These are phyloP conservation scores for Apamea sordens DNA, from an alignment of 2,888 invertebrate genomes.

Conservation along the genomic window DNA sequence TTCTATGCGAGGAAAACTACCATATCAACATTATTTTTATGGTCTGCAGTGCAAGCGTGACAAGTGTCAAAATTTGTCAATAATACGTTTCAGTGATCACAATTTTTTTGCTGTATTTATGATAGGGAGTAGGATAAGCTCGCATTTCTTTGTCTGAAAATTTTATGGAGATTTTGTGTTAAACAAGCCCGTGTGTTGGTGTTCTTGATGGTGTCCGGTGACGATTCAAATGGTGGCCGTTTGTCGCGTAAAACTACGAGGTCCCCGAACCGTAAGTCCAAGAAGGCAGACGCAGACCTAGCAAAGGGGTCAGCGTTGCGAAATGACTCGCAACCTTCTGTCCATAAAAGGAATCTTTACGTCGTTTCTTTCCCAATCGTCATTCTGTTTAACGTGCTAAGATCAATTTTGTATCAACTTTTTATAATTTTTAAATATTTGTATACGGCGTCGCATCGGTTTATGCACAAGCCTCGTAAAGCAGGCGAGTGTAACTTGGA, in stretches of 20 bases:
- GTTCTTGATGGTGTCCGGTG: slow-evolving; percentile 91
- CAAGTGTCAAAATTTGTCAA: slow-evolving; percentile 76
- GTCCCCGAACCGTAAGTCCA: slow-evolving; percentile 92
- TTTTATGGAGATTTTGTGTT: slow-evolving; percentile 87
- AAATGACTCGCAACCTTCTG: slow-evolving; percentile 92
- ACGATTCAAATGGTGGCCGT: slow-evolving; percentile 91
- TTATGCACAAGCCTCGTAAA: slow-evolving; percentile 92
- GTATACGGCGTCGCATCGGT: slow-evolving; percentile 94
- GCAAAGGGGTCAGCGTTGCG: slow-evolving; percentile 91
- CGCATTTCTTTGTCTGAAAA: slow-evolving; percentile 83
- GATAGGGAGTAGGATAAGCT: slow-evolving; percentile 80
- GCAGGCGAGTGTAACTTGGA: slow-evolving; percentile 90
- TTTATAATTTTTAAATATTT: slow-evolving; percentile 96
- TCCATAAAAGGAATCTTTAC: slow-evolving; percentile 96
- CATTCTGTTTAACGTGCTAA: slow-evolving; percentile 95
- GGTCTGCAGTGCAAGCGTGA: slow-evolving; percentile 58
- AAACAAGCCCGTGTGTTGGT: slow-evolving; percentile 81
- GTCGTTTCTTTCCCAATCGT: slow-evolving; percentile 97
- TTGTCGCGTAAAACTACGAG: slow-evolving; percentile 92
- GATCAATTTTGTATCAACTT: slow-evolving; percentile 95
- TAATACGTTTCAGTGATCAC: slow-evolving; percentile 70
- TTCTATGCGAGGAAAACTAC: slow-evolving; percentile 30
- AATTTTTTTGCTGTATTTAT: slow-evolving; percentile 80
- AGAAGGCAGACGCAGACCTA: slow-evolving; percentile 91
- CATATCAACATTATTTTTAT: slow-evolving; percentile 39